Evolutionary conservation across 2,797 vertebrate species (phyloP).

Genomic region (Masticophis lateralis): DNA sequence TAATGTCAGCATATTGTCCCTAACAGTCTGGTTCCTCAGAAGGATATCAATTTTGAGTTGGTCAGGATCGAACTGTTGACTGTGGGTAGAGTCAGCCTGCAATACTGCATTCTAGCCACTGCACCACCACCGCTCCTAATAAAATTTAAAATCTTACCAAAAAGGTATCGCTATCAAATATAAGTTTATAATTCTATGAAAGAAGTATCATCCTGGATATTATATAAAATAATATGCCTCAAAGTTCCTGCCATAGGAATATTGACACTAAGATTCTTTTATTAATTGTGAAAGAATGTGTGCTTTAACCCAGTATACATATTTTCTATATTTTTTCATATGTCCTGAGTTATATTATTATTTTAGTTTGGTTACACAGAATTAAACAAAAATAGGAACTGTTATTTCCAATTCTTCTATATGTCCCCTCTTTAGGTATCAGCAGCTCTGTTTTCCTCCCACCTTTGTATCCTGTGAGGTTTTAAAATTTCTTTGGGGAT

Average conservation of each 20-base stretch:
- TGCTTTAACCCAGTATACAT: not conserved
- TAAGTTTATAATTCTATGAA: not conserved
- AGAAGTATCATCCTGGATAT: not conserved
- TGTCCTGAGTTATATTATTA: not conserved
- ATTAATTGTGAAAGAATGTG: not conserved
- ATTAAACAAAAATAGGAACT: not conserved
- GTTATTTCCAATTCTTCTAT: not conserved
- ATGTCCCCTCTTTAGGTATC: not conserved
- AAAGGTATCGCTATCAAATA: not conserved
- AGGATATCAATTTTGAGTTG: no score
- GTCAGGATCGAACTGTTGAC: no score
- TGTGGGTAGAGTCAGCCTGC: no score
- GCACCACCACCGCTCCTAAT: not conserved
- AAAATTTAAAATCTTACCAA: not conserved
- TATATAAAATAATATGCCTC: not conserved
- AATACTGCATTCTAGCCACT: no score
- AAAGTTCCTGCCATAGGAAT: not conserved
- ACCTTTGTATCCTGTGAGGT: not conserved
- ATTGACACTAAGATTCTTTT: not conserved
- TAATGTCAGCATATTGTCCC: no score
- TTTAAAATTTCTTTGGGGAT: slow-evolving; percentile 42
- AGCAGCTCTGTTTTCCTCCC: not conserved
- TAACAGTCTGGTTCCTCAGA: no score
- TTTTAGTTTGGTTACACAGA: not conserved
- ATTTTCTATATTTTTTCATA: not conserved